Conservation (phyloP, 2,888 invertebrate genomes). For the Drosophila mimica region DNA sequence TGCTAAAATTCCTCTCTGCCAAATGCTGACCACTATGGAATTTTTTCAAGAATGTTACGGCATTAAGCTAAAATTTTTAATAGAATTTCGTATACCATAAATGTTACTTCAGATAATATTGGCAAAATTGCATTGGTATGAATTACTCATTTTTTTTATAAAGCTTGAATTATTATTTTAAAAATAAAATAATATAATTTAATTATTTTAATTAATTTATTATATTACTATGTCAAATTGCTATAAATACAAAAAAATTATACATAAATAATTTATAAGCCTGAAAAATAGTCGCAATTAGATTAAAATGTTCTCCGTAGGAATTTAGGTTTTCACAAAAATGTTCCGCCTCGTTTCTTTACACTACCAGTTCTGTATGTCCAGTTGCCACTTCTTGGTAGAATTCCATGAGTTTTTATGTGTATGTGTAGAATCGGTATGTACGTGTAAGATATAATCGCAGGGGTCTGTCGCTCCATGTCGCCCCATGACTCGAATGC, state of each 20-base stretch:
- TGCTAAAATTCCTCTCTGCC: conserved; percentile 1
- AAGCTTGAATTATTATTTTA: neutral
- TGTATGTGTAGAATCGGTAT: conserved; percentile 5
- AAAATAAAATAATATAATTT: too few relatives aligned
- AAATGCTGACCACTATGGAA: conserved; percentile 39
- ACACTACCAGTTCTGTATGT: conserved; percentile 14
- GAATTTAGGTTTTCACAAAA: neutral
- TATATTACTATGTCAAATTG: too few relatives aligned
- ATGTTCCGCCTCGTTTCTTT: neutral
- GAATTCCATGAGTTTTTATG: conserved; percentile 5
- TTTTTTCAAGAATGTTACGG: conserved; percentile 14
- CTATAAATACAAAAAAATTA: neutral
- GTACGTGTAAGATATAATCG: conserved; percentile 64
- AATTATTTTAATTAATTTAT: too few relatives aligned
- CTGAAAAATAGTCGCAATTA: neutral
- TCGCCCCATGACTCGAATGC: conserved; percentile 58
- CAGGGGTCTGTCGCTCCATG: conserved; percentile 44
- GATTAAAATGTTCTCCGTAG: neutral
- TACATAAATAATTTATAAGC: neutral
- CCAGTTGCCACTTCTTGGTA: conserved; percentile 20
- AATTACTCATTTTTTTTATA: neutral
- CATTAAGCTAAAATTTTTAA: conserved; percentile 22
- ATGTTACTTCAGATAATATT: neutral
- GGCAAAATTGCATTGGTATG: neutral
- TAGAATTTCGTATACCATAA: neutral